Conservation (phyloP, 2,797 vertebrate species). For the Enoplosus armatus region DNA sequence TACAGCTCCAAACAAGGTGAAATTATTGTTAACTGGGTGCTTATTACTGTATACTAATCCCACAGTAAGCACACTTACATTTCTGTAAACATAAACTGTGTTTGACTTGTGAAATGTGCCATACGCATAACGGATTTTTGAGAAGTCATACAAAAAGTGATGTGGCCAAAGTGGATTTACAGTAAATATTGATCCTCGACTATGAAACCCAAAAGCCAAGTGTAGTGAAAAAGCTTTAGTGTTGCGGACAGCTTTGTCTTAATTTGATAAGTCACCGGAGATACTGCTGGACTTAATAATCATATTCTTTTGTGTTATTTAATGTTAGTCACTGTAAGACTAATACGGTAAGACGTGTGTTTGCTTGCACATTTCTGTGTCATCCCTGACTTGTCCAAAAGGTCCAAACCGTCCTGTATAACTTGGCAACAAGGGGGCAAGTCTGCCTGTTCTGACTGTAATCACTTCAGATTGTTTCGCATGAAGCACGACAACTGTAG, state of each 20-base stretch:
- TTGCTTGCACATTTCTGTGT: conserved; percentile 5
- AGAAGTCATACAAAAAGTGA: conserved; percentile 19
- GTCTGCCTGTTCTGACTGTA: conserved; percentile 48
- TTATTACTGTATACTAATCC: conserved; percentile 13
- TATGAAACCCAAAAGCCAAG: conserved; percentile 31
- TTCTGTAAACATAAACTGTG: conserved; percentile 50
- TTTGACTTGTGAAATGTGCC: conserved; percentile 29
- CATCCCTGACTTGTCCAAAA: conserved; percentile 29
- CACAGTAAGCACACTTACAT: conserved; percentile 31
- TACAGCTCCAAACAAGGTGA: conserved; percentile 35
- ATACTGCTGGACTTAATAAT: conserved; percentile 14
- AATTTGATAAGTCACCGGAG: not conserved
- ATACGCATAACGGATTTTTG: conserved; percentile 14
- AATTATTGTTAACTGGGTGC: conserved; percentile 14
- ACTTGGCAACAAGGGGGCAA: conserved; percentile 65
- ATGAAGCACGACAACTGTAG: conserved; percentile 25
- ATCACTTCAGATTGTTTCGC: conserved; percentile 35
- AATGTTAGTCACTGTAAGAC: not conserved
- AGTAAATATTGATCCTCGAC: conserved; percentile 7
- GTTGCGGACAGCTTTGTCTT: conserved; percentile 17
- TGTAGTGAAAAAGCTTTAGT: conserved; percentile 23
- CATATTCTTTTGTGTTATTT: not conserved
- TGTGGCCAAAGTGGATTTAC: not conserved
- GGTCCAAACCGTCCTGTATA: conserved; percentile 35
- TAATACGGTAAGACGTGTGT: not conserved